Base-by-base conservation (phyloP, 2,113 vertebrate genomes). In the Boulengeromyrus knoepffleri region DNA sequence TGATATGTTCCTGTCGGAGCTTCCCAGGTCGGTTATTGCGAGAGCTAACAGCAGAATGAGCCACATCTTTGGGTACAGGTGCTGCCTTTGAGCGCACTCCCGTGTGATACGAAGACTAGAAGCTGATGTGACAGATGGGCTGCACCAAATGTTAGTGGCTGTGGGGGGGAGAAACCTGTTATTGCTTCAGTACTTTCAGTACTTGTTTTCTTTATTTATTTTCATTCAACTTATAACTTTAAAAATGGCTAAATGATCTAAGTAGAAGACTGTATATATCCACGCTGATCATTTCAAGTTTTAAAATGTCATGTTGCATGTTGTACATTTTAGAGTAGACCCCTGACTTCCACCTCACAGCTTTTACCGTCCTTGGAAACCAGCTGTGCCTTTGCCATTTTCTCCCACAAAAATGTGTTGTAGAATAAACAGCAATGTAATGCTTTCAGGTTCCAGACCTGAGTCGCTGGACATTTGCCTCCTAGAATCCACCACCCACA, bases 341-440 rank as follows among this genome's bases (percentile, higher is more conserved):
- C 92, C 92, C 91, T 74, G 17, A n/a, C 13, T 91, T 93, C 91
- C 92, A 56, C 89, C 91, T 93, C 93, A 93, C 86, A 88, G 42
- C 92, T 87, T 27, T 85, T 13, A 56, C 87, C 91, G 87, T 84
- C 90, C 90, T 88, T 85, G 47, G 90, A 46, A 17, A 90, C 88
- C 94, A 95, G 92, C 93, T 96, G 95, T 2, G 27, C 70, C 89
- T 91, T 94, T 95, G 94, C 95, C 94, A 90, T 46, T 92, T 93
- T 93, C 93, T 95, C 95, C 92, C 94, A 95, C n/a, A 77, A 47
- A 53, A 24, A 53, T 66, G 90, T 92, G 92, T 91, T 91, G 90
- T 89, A 58, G 85, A 91, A 90, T 47, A 88, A 88, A 56, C 85
- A 15, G 47, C 87, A 89, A 84, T 17, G 56, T 42, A 62, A 86